These are phyloP conservation scores for Pollenia griseotomentosa DNA, from an alignment of 2,888 invertebrate species.

Conservation along the genomic window DNA sequence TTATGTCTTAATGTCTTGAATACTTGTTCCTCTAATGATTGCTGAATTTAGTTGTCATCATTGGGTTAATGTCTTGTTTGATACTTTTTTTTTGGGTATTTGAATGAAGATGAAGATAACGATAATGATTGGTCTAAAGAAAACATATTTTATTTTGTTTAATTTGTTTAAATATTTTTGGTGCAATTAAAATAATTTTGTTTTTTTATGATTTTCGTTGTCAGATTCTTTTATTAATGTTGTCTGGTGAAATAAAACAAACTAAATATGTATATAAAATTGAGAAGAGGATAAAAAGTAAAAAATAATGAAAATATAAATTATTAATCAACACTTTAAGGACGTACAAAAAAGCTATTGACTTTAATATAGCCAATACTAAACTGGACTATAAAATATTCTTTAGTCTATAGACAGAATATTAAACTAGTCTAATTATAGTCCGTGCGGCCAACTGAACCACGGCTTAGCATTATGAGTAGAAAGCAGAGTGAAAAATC, in stretches of 20 bases:
- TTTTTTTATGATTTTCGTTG: not conserved
- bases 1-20: conserved; percentile 2
- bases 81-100: conserved; percentile 11
- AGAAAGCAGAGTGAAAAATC: no score
- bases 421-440: no score
- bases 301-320: no score
- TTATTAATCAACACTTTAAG: not conserved
- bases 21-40: conserved; percentile 47
- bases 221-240: not conserved
- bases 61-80: conserved; percentile 42
- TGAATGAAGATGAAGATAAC: not conserved
- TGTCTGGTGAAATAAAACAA: conserved; percentile 25
- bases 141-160: conserved; percentile 16
- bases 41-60: conserved; percentile 48
- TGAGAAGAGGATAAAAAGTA: not conserved
- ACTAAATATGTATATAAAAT: not conserved
- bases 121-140: conserved; percentile 12
- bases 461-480: no score
- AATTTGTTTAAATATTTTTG: conserved; percentile 18
- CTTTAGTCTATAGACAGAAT: no score
- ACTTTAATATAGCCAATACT: no score
- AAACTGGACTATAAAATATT: no score
- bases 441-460: no score
- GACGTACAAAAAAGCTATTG: not conserved
- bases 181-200: conserved; percentile 20